Base-by-base conservation (phyloP, 2,888 invertebrate genomes). In the Euplagia quadripunctaria region DNA sequence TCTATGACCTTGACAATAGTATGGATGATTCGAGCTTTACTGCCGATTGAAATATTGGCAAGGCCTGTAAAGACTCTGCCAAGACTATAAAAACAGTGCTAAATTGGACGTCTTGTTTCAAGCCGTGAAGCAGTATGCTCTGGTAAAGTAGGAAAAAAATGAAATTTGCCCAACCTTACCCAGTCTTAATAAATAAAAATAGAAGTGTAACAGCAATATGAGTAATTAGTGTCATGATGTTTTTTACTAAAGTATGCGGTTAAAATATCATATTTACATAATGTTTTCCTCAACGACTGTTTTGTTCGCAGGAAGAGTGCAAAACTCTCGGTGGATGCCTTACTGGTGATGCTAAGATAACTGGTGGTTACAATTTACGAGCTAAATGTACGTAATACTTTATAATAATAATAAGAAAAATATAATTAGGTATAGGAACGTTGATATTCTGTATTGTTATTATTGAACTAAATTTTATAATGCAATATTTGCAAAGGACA, bases 291-390 rank as follows among this genome's bases (percentile, higher is more conserved):
- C 16, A 31, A 66, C 7, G 16, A 14, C 17, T 66, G 3, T 66
- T 72, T 64, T 74, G 14, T 76, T 90, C 85, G 49, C 86, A 96
- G 89, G 96, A 96, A 76, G 98, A 98, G 94, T 98, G 98, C 88
- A 88, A 92, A 64, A 96, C 97, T 1, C 93, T 98, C 2, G 94
- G 96, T 69, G 98, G 98, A 0, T 99, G 99, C 91, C 91, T 94
- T 0, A 97, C 97, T 20, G 99, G 99, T 41, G 96, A 98, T 76
- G 98, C 98, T 3, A 98, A 98, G 93, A 96, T 98, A 64, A 98
- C 98, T 4, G 97, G 97, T 72, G 98, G 97, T 31, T 99, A 98
- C 87, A 96, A 96, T 80, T 94, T 99, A 55, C 98, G 98, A 69
- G 97, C 98, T 17, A 98, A 97, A 96, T 97, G 98, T 98, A 63